Conservation (phyloP, 1,140 invertebrate genomes). For the Danaus melanippus region DNA sequence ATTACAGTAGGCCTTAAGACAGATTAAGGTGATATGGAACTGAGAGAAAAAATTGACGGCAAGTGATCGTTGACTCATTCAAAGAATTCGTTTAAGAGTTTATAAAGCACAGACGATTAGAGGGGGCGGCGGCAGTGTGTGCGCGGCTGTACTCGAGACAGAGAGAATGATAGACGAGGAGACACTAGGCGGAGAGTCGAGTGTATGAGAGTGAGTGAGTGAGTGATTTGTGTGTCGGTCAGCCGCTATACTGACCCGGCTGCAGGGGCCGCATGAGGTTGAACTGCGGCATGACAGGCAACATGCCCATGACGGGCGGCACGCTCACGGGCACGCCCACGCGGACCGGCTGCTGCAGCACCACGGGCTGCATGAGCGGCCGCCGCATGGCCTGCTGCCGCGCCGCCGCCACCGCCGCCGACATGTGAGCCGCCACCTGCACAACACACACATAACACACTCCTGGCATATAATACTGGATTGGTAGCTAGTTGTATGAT, state of each 20-base stretch:
- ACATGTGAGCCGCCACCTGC: conserved; percentile 66
- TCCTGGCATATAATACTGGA: too few relatives aligned
- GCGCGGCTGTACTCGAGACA: too few relatives aligned
- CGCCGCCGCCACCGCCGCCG: conserved; percentile 50
- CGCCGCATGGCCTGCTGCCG: conserved; percentile 40
- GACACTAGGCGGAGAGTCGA: too few relatives aligned
- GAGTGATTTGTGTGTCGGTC: not conserved
- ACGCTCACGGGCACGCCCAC: conserved; percentile 63
- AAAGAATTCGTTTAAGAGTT: too few relatives aligned
- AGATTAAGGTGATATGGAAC: too few relatives aligned
- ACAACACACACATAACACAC: not conserved
- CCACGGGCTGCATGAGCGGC: conserved; percentile 46
- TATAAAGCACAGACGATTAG: not conserved
- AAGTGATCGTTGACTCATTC: too few relatives aligned
- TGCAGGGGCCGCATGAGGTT: conserved; percentile 81
- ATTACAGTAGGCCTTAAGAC: too few relatives aligned
- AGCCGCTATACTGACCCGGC: conserved; percentile 51
- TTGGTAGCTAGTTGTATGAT: too few relatives aligned
- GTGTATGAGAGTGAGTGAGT: conserved; percentile 1
- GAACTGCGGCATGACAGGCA: conserved; percentile 77
- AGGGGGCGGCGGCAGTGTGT: not conserved
- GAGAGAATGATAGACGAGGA: too few relatives aligned
- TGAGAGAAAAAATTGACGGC: too few relatives aligned
- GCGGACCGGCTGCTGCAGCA: conserved; percentile 38
- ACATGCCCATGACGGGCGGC: conserved; percentile 42